Conservation (phyloP, 2,888 invertebrate genomes). For the Drosophila infuscata region DNA sequence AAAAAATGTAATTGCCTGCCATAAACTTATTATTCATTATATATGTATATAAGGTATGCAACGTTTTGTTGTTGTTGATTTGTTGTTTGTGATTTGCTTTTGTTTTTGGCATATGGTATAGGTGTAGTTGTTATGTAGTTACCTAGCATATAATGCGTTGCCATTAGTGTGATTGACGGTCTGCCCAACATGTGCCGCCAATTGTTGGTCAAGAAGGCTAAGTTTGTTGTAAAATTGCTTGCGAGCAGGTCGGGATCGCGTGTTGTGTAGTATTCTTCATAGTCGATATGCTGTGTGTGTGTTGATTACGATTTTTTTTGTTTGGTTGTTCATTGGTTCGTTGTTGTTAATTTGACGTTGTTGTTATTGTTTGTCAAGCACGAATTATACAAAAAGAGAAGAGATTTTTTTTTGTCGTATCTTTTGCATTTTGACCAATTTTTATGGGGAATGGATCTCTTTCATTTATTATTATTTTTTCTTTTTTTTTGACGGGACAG, state of each 20-base stretch:
- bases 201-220: slow-evolving; percentile 97
- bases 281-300: slow-evolving; percentile 91
- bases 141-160: slow-evolving; percentile 94
- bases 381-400: slow-evolving; percentile 56
- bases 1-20: no score
- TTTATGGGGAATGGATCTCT: slow-evolving; percentile 17
- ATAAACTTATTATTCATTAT: not conserved
- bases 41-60: not conserved
- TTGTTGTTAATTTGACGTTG: slow-evolving; percentile 15
- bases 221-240: slow-evolving; percentile 96
- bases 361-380: slow-evolving; percentile 43
- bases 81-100: slow-evolving; percentile 9
- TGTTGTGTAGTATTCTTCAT: slow-evolving; percentile 98
- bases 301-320: slow-evolving; percentile 15
- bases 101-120: slow-evolving; percentile 20
- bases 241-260: slow-evolving; percentile 97
- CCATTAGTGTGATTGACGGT: slow-evolving; percentile 96
- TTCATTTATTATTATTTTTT: slow-evolving; percentile 5
- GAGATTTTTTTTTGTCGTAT: slow-evolving; percentile 16
- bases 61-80: not conserved
- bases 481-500: slow-evolving; percentile 10
- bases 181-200: slow-evolving; percentile 99
- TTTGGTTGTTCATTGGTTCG: not conserved
- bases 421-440: slow-evolving; percentile 17
- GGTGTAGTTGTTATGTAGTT: slow-evolving; percentile 84